Percentiles rank a stretch among this genome's conserved stretches.
phyloP scores from a whole-genome alignment of 64 coral and sea anemone genomes.

The Cladopsammia gracilis region DNA sequence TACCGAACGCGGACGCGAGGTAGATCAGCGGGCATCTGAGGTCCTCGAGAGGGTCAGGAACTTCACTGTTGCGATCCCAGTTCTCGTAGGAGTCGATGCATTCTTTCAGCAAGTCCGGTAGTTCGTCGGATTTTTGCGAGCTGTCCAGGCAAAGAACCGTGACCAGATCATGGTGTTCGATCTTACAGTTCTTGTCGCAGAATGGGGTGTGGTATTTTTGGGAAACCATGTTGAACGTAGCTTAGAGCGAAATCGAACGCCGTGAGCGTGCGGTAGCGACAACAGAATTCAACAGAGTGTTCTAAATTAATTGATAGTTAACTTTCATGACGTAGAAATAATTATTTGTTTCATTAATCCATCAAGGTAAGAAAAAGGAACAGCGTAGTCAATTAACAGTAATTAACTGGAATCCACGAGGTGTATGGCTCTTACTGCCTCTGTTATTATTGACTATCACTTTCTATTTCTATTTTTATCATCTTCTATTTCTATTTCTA shows the following conservation, averaged over 20 bases:
- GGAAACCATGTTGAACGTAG: not conserved
- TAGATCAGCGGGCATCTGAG: conserved; percentile 34
- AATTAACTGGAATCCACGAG: no score
- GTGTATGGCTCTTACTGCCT: no score
- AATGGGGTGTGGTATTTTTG: conserved; percentile 46
- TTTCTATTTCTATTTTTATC: no score
- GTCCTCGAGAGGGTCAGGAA: conserved; percentile 28
- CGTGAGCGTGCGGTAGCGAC: not conserved
- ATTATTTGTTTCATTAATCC: not conserved
- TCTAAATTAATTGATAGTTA: not conserved
- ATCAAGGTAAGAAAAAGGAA: no score
- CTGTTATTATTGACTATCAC: no score
- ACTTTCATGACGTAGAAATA: conserved; percentile 2
- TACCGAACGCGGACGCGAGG: conserved; percentile 22
- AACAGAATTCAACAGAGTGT: not conserved
- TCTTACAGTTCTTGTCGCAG: conserved; percentile 38
- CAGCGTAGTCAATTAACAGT: no score
- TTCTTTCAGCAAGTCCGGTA: conserved; percentile 38
- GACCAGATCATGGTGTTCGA: conserved; percentile 37
- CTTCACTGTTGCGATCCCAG: conserved; percentile 39
- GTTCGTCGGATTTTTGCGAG: conserved; percentile 50
- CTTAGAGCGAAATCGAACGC: not conserved
- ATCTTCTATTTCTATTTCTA: no score
- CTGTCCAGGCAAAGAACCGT: conserved; percentile 37
- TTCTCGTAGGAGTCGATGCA: conserved; percentile 26